These are phyloP conservation scores for Acanthopleura granulata DNA, from an alignment of 2,888 invertebrate species.

Conservation along the genomic window DNA sequence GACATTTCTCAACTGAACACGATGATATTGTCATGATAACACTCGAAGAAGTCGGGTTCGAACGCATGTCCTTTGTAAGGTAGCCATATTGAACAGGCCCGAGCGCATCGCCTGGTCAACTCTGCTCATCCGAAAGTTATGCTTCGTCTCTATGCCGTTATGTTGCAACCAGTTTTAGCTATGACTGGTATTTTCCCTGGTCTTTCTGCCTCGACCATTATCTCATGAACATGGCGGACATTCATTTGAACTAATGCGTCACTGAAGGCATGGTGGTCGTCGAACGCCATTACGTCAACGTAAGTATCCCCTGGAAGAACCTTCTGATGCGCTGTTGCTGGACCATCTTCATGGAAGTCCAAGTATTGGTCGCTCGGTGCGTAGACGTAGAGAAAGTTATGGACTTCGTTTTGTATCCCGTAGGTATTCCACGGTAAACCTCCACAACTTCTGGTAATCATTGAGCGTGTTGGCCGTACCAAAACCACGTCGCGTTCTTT, in stretches of 20 bases:
- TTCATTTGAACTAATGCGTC: background rate
- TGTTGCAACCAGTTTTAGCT: background rate
- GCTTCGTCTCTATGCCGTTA: background rate
- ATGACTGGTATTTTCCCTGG: background rate
- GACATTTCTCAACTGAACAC: background rate
- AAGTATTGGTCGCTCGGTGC: conserved; percentile 24
- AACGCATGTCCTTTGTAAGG: background rate
- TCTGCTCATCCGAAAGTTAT: background rate
- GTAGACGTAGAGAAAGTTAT: conserved; percentile 35
- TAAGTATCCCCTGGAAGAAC: background rate
- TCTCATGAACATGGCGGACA: background rate
- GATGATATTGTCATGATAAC: background rate
- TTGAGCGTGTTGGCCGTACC: conserved; percentile 34
- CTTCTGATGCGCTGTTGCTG: background rate
- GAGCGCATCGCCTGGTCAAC: background rate
- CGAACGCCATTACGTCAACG: background rate
- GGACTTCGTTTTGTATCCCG: conserved; percentile 30
- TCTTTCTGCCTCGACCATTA: background rate
- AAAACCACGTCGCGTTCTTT: conserved; percentile 39
- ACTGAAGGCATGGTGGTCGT: background rate
- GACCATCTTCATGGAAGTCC: background rate
- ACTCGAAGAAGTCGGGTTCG: background rate
- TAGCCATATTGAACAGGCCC: background rate
- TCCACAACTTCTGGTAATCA: conserved; percentile 29
- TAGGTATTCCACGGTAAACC: conserved; percentile 29